Base-by-base conservation (phyloP, 2,113 vertebrate species). In the Saccopteryx bilineata region DNA sequence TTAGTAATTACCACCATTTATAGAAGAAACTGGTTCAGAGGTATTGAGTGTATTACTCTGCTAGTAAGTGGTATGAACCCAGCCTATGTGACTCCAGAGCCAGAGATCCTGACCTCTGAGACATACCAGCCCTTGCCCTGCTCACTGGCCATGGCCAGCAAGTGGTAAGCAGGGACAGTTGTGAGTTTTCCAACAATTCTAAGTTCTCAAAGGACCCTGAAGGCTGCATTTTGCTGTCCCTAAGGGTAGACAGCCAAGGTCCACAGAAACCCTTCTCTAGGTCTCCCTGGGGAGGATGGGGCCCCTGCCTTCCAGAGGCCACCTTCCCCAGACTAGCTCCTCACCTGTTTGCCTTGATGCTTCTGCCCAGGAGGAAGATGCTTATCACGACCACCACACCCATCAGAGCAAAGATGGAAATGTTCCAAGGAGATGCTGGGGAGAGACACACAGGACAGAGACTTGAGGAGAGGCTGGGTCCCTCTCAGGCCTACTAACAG, bases 321-420 rank as follows among this genome's bases (percentile, higher is more conserved):
- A 31, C 66, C 75, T 39, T 39, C 39, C 78, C 81, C 31, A 71
- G 68, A 18, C n/a, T 69, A 79, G 7, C 63, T 33, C 72, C 98
- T 98, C 97, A 99, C 99, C 98, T 99, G 98, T 98, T 99, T 60
- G 97, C 97, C 97, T 98, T 97, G 85, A 99, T 61, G 87, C 98
- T 99, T 92, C 98, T 97, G 81, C 96, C 97, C 90, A 99, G 92
- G 90, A 99, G 98, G 87, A 98, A 5, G 5, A 99, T 97, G 9
- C 99, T 99, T 82, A 99, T 83, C n/a, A 98, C 88, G 4, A 99
- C 94, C 80, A 98, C 98, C 5, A 98, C 3, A 0, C 98, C 97
- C 1, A 98, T 97, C 84, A 99, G 95, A 0, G 24, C 98, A 17
- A 99, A 98, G 50, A 99, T 84, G 0, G 98, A 98, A 69, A 98